Base-by-base conservation (phyloP, 2,113 vertebrate species). In the Mungos mungo region DNA sequence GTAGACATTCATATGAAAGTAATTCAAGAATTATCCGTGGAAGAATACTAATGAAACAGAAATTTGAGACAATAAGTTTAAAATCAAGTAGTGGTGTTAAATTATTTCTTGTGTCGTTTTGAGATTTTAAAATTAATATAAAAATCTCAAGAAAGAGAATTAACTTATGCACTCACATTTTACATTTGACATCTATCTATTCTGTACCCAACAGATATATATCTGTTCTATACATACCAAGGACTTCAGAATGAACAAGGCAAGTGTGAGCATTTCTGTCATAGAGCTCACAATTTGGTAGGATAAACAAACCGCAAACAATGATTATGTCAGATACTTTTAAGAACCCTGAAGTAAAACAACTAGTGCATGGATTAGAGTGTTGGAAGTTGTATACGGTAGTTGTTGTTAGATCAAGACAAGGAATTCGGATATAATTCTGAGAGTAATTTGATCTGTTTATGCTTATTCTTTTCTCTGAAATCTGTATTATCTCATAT, bases 361-460 rank as follows among this genome's bases (percentile, higher is more conserved):
- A 29, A 7, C 38, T 27, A 69, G 9, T 29, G 71, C 68, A 47
- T n/a, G 8, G 19, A 1, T 66, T 27, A 19, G 1, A 27, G 1
- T 25, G 4, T 3, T 65, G 1, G 29, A 8, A 50, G 8, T 7
- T 65, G 0, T 2, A 66, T 71, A 23, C 0, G 9, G 35, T 12
- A 52, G 27, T 68, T 79, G 47, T 69, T 47, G 13, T 31, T 33
- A 41, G 71, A 5, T 77, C 14, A 66, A 57, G 33, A 45, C 18
- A 50, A 66, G 19, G 15, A 3, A 66, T 72, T 90, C 52, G 1
- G 9, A 31, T 52, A 10, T 52, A 86, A 69, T 45, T 82, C 52
- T 74, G n/a, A 71, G 38, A 76, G 14, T 69, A 83, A 66, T 72
- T 89, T 85, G 7, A 21, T 80, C 23, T 66, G 45, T 89, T 47